These are phyloP conservation scores for Ormyrus labotus DNA, from an alignment of 2,888 invertebrate species.

Conservation along the genomic window DNA sequence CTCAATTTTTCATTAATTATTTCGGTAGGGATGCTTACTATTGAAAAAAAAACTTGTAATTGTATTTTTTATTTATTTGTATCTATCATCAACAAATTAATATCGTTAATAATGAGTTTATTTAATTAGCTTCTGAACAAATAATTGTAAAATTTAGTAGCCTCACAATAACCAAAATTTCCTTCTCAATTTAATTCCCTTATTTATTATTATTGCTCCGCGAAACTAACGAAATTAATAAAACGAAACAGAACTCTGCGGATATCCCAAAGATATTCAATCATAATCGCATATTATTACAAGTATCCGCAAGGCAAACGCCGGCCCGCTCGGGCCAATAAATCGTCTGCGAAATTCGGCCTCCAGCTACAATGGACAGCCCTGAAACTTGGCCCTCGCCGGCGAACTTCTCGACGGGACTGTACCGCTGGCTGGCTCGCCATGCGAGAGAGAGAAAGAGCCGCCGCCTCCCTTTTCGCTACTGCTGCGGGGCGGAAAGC, in stretches of 20 bases:
- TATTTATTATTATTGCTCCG: background rate
- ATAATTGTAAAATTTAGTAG: no score
- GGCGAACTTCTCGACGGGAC: slow-evolving; percentile 58
- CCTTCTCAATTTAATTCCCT: no score
- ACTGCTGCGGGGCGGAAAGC: background rate
- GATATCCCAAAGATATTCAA: background rate
- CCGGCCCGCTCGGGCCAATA: slow-evolving; percentile 14
- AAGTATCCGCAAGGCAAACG: background rate
- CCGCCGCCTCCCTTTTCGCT: slow-evolving; percentile 59
- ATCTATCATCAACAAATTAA: no score
- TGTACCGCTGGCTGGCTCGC: slow-evolving; percentile 55
- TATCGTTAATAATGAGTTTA: no score
- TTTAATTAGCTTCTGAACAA: no score
- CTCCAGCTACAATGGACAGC: slow-evolving; percentile 55
- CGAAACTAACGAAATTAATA: background rate
- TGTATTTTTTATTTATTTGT: no score
- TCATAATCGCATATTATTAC: slow-evolving; percentile 8
- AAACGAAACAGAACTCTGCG: background rate
- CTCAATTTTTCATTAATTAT: no score
- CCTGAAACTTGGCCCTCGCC: slow-evolving; percentile 1
- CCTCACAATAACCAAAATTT: no score
- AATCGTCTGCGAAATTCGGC: slow-evolving; percentile 48
- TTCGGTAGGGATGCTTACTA: no score
- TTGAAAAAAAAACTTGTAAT: no score
- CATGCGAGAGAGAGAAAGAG: no score